These are phyloP conservation scores for Colius striatus DNA, from an alignment of 2,113 vertebrate species.

Conservation along the genomic window DNA sequence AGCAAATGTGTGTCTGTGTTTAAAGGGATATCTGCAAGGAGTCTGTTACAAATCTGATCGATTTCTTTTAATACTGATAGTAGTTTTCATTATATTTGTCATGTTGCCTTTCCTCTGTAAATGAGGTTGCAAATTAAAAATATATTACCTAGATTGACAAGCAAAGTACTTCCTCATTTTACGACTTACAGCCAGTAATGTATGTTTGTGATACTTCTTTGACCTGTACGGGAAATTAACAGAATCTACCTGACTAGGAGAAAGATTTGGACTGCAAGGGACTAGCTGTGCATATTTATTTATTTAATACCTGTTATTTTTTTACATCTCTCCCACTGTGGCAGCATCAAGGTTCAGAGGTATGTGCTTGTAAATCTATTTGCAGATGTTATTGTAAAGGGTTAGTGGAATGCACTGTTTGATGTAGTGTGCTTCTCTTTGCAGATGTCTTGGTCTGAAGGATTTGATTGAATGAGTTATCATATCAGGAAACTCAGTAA, in stretches of 20 bases:
- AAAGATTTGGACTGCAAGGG: not conserved
- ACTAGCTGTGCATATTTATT: not conserved
- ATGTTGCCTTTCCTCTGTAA: not conserved
- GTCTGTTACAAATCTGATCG: not conserved
- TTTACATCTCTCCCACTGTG: not conserved
- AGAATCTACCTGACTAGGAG: not conserved
- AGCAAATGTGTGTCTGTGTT: not conserved
- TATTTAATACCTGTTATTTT: not conserved
- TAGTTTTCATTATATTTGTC: not conserved
- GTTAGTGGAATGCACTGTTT: not conserved
- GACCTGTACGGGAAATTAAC: not conserved
- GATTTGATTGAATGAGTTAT: constrained; percentile 62
- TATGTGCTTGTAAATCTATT: not conserved
- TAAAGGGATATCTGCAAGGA: not conserved
- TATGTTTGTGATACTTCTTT: not conserved
- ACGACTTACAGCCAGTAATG: not conserved
- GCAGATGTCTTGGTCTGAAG: constrained; percentile 6
- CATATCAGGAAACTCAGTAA: constrained; percentile 32
- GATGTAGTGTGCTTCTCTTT: not conserved
- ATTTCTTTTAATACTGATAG: not conserved
- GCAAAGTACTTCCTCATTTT: not conserved
- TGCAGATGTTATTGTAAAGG: not conserved
- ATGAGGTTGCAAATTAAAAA: constrained; percentile 22
- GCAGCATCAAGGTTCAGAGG: not conserved
- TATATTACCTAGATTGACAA: not conserved